Percentiles rank a stretch among this genome's conserved stretches.
phyloP scores from a whole-genome alignment of 2,797 vertebrate species.

The Astyanax mexicanus region DNA sequence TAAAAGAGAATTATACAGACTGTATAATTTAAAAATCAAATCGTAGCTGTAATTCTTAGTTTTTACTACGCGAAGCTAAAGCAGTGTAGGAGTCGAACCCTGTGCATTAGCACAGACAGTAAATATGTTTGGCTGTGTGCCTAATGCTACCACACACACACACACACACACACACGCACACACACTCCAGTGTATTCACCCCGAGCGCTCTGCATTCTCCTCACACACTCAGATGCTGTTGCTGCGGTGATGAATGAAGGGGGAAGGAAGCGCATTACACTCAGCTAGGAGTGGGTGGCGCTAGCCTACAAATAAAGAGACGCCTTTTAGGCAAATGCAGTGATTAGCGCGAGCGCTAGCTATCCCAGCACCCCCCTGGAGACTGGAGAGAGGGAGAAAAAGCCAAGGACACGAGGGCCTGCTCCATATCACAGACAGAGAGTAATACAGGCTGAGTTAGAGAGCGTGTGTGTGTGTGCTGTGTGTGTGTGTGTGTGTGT shows the following conservation, averaged over 20 bases:
- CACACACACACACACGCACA: conserved; percentile 27
- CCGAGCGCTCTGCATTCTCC: conserved; percentile 46
- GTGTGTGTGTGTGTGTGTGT: conserved; percentile 35
- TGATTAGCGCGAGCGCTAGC: conserved; percentile 32
- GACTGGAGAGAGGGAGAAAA: conserved; percentile 14
- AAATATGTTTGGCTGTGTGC: conserved; percentile 44
- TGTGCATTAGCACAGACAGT: conserved; percentile 38
- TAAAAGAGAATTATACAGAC: neutral
- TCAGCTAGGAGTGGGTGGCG: conserved; percentile 22
- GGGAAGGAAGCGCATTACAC: conserved; percentile 49
- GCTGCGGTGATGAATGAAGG: conserved; percentile 59
- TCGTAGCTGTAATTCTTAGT: conserved; percentile 1
- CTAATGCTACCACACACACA: conserved; percentile 42
- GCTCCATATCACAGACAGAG: neutral
- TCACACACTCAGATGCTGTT: conserved; percentile 44
- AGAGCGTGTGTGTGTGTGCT: too few relatives aligned
- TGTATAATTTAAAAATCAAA: neutral
- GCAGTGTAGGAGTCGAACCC: conserved; percentile 8
- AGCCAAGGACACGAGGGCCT: neutral
- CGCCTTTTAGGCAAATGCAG: conserved; percentile 47
- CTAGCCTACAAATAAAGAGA: conserved; percentile 43
- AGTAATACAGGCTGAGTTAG: neutral
- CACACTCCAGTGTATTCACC: conserved; percentile 49
- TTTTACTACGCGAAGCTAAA: conserved; percentile 13
- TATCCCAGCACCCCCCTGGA: conserved; percentile 18